A percentile compares a stretch with the other conserved stretches of the same genome.
Conservation (phyloP, 2,888 invertebrate genomes). For the Octonoba sinensis region DNA sequence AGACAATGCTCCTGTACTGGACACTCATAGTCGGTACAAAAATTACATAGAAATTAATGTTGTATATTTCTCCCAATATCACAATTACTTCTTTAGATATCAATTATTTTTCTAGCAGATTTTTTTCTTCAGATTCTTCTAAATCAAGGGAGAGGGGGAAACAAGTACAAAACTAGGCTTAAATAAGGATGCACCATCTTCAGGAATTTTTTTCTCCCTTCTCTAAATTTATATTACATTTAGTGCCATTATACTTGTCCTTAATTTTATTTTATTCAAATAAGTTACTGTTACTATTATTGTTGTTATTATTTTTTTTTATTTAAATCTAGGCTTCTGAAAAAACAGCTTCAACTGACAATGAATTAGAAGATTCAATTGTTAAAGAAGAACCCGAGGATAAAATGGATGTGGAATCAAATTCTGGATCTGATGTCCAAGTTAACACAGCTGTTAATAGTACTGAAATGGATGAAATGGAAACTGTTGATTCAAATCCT, state of each 20-base stretch:
- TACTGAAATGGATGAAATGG: slow-evolving; percentile 68
- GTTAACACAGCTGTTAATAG: neutral
- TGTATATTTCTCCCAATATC: no score
- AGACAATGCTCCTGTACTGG: no score
- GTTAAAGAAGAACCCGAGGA: neutral
- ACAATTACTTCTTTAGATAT: no score
- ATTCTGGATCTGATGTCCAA: slow-evolving; percentile 40
- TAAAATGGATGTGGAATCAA: neutral
- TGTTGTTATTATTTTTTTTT: neutral
- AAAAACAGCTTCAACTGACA: neutral
- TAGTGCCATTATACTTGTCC: neutral
- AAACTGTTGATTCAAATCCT: slow-evolving; percentile 56
- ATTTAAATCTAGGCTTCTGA: neutral
- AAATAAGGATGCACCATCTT: no score
- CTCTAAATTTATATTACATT: neutral
- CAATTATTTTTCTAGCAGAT: no score
- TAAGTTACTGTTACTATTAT: neutral
- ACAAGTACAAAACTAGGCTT: no score
- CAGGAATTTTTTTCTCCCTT: no score
- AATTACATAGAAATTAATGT: no score
- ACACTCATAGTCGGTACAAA: no score
- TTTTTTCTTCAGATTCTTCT: no score
- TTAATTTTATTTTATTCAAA: neutral
- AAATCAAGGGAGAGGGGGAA: no score
- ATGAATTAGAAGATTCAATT: neutral